phyloP scores from a whole-genome alignment of 2,888 invertebrate genomes.

The Papilio demoleus region DNA sequence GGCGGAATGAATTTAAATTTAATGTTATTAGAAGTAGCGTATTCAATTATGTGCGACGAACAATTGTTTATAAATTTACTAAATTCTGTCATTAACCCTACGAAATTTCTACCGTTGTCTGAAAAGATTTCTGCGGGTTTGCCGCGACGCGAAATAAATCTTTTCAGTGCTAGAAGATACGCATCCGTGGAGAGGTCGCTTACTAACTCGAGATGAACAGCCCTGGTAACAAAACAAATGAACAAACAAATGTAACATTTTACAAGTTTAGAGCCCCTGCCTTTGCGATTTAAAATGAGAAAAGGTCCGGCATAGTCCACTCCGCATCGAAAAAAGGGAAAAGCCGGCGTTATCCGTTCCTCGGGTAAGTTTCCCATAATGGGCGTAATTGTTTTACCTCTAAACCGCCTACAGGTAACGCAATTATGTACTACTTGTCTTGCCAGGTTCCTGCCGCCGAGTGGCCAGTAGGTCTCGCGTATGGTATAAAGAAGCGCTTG shows the following conservation, averaged over 20 bases:
- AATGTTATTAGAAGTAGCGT: too few relatives aligned
- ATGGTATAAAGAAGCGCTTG: slow-evolving; percentile 38
- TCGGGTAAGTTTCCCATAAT: slow-evolving; percentile 34
- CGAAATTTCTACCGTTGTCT: slow-evolving; percentile 39
- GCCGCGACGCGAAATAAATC: slow-evolving; percentile 39
- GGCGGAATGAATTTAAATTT: too few relatives aligned
- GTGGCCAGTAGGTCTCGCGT: slow-evolving; percentile 46
- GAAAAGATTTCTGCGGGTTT: slow-evolving; percentile 36
- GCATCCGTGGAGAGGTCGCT: neutral
- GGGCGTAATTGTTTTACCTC: slow-evolving; percentile 35
- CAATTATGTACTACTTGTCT: slow-evolving; percentile 33
- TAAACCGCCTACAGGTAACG: slow-evolving; percentile 28
- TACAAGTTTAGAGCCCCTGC: neutral
- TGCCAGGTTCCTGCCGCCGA: slow-evolving; percentile 45
- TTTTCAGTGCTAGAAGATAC: slow-evolving; percentile 37
- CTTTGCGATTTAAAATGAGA: too few relatives aligned
- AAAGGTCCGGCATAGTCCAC: slow-evolving; percentile 40
- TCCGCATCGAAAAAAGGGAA: slow-evolving; percentile 8
- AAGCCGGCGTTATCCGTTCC: slow-evolving; percentile 10
- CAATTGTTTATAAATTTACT: neutral
- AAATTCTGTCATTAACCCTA: neutral
- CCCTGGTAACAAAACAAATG: slow-evolving; percentile 35
- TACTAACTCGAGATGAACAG: slow-evolving; percentile 8
- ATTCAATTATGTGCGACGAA: too few relatives aligned
- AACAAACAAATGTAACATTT: slow-evolving; percentile 39